A percentile compares a stretch with the other conserved stretches of the same genome.
phyloP scores from a whole-genome alignment of 2,797 vertebrate species.

The Myripristis jacobus region DNA sequence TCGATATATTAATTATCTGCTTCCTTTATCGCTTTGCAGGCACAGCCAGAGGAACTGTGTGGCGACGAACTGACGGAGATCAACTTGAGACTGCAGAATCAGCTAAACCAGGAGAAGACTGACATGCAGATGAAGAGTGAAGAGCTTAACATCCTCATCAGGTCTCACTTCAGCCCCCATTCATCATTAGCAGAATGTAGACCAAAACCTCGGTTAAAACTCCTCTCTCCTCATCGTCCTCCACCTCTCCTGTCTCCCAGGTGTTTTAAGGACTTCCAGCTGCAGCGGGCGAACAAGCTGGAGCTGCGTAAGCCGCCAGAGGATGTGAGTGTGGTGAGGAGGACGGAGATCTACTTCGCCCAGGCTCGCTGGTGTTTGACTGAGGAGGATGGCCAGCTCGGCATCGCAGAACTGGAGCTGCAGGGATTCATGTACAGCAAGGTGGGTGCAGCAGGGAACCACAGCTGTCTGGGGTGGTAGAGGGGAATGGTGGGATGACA shows the following conservation, averaged over 20 bases:
- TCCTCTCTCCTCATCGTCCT: not conserved
- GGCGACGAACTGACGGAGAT: slow-evolving; percentile 89
- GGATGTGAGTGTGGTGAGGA: slow-evolving; percentile 93
- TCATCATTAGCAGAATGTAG: too few species aligned
- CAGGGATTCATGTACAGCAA: slow-evolving; percentile 99
- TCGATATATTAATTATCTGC: not conserved
- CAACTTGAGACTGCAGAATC: slow-evolving; percentile 92
- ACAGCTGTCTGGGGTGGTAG: not conserved
- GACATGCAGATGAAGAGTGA: slow-evolving; percentile 97
- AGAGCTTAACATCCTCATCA: slow-evolving; percentile 98
- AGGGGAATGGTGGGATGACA: not conserved
- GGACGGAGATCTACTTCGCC: slow-evolving; percentile 98
- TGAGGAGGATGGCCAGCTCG: slow-evolving; percentile 97
- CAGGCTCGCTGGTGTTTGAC: slow-evolving; percentile 98
- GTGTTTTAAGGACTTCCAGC: slow-evolving; percentile 98
- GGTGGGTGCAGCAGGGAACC: slow-evolving; percentile 77
- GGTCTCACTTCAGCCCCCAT: slow-evolving; percentile 77
- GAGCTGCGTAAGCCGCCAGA: slow-evolving; percentile 96
- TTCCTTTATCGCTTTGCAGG: slow-evolving; percentile 74
- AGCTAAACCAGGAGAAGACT: slow-evolving; percentile 95
- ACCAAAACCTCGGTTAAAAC: not conserved
- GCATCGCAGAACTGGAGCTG: slow-evolving; percentile 96
- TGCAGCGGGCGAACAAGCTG: slow-evolving; percentile 97
- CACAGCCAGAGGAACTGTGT: slow-evolving; percentile 90
- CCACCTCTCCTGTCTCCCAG: slow-evolving; percentile 66